Percentiles rank a stretch among this genome's conserved stretches.
These are phyloP conservation scores for Serilophus lunatus DNA, from an alignment of 2,113 vertebrate species.

Conservation along the genomic window DNA sequence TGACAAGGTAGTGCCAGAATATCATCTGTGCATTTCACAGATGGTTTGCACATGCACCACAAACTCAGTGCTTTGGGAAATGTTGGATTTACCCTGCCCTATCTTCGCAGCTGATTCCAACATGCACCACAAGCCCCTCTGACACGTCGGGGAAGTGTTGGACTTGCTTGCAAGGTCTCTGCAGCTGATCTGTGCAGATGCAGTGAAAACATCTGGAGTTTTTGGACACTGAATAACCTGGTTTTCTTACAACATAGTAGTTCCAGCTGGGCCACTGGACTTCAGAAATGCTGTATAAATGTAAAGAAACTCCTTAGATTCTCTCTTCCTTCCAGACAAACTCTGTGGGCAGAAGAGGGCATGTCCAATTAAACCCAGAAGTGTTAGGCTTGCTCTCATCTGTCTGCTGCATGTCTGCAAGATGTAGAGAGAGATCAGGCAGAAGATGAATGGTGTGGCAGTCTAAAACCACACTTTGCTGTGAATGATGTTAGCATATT, in stretches of 20 bases:
- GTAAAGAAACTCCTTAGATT: neutral
- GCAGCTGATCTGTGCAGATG: neutral
- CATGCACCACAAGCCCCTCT: neutral
- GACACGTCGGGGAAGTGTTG: neutral
- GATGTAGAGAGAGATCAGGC: slow-evolving; percentile 14
- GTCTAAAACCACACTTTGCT: slow-evolving; percentile 3
- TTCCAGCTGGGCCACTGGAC: neutral
- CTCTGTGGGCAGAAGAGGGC: slow-evolving; percentile 17
- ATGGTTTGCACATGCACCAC: neutral
- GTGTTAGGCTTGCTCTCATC: neutral
- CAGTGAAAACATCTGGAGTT: neutral
- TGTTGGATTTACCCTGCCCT: neutral
- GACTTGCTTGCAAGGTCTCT: neutral
- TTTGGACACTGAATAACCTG: neutral
- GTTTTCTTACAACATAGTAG: neutral
- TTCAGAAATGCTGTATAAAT: neutral
- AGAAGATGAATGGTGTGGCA: neutral
- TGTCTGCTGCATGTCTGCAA: slow-evolving; percentile 28
- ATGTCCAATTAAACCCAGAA: slow-evolving; percentile 8
- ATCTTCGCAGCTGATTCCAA: slow-evolving; percentile 6
- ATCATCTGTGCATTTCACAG: neutral
- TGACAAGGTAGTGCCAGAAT: neutral
- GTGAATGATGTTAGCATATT: slow-evolving; percentile 18
- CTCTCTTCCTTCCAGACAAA: slow-evolving; percentile 9
- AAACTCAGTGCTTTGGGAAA: neutral